Base-by-base conservation (phyloP, 1,140 invertebrate genomes). In the Propsilocerus akamusi region DNA sequence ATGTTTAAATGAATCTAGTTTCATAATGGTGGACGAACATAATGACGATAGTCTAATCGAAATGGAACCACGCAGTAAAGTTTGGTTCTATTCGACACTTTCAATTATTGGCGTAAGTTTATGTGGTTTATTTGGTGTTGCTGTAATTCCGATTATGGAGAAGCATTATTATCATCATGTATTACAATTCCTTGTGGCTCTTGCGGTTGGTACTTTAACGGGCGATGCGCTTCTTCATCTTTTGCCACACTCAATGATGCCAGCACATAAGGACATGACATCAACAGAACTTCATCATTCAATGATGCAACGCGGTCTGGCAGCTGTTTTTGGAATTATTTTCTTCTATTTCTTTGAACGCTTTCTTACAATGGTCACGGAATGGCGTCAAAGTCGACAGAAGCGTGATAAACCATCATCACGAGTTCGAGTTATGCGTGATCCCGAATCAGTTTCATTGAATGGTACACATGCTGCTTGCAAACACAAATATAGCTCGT, bases 161-260 rank as follows among this genome's bases (percentile, higher is more conserved):
- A 86, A 85, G 58, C 75, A 77, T 49, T 89, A 90, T 66, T 95
- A 94, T 62, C 82, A 93, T 57, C 83, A 89, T 54, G 67, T 95
- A 28, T 70, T 95, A 50, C 90, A 94, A 64, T 93, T 92, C 66
- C 69, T 95, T 50, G 87, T 96, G 4, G 88, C 90, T 0, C 68
- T 96, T 49, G 92, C 92, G 25, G 83, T 96, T 26, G 91, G 89
- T 11, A 90, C 90, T 4, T 69, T 97, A 47, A 82, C 85, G 32
- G 90, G 90, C 5, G 91, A 95, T 72, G 91, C 91, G 2, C 68
- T 96, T 24, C 72, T 97, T 51, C 92, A 97, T 75, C 73, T 97
- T 14, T 72, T 96, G 59, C 92, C 92, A 47, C 91, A 95, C 69
- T 89, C 62, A 54, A 74, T 65, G 71, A 73, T 62, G 68, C 61